A percentile compares a stretch with the other conserved stretches of the same genome.
Evolutionary conservation across 1,140 invertebrate genomes (phyloP).

Genomic region (Drosophila kikkawai): DNA sequence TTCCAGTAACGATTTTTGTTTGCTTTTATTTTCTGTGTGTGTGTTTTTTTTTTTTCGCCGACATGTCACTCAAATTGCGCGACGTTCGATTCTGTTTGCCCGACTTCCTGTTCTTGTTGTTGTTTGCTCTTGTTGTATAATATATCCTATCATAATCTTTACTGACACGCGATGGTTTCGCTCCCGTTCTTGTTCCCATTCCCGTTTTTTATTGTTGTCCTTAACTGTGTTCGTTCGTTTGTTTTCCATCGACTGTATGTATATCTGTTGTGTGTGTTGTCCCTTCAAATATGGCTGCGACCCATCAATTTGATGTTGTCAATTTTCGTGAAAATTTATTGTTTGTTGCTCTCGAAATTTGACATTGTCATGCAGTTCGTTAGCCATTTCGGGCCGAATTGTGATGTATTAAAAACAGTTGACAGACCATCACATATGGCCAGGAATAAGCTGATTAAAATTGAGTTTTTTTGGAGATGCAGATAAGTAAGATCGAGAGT

Average conservation of each 20-base stretch:
- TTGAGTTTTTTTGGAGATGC: background rate
- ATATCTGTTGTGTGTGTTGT: slow-evolving; percentile 30
- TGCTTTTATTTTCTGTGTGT: slow-evolving; percentile 6
- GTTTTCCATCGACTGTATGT: slow-evolving; percentile 21
- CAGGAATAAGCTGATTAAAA: slow-evolving; percentile 19
- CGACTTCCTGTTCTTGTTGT: slow-evolving; percentile 51
- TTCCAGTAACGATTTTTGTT: slow-evolving; percentile 10
- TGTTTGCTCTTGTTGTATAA: slow-evolving; percentile 55
- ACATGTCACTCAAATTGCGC: slow-evolving; percentile 76
- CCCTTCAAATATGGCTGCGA: slow-evolving; percentile 62
- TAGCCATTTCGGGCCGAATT: slow-evolving; percentile 58
- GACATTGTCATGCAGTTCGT: slow-evolving; percentile 83
- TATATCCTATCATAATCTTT: slow-evolving; percentile 80
- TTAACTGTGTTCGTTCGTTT: slow-evolving; percentile 44
- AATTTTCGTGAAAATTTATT: slow-evolving; percentile 82
- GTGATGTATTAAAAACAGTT: slow-evolving; percentile 63
- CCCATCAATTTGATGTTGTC: slow-evolving; percentile 82
- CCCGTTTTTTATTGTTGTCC: slow-evolving; percentile 62
- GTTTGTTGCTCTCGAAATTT: slow-evolving; percentile 75
- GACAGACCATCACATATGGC: slow-evolving; percentile 34
- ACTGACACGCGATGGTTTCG: slow-evolving; percentile 72
- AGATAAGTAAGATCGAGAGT: background rate
- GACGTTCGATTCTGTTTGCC: slow-evolving; percentile 64
- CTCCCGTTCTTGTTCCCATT: slow-evolving; percentile 14
- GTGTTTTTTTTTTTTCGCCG: slow-evolving; percentile 31